Evolutionary conservation across 2,797 vertebrate species (phyloP).

Genomic region (Apogon talboti): DNA sequence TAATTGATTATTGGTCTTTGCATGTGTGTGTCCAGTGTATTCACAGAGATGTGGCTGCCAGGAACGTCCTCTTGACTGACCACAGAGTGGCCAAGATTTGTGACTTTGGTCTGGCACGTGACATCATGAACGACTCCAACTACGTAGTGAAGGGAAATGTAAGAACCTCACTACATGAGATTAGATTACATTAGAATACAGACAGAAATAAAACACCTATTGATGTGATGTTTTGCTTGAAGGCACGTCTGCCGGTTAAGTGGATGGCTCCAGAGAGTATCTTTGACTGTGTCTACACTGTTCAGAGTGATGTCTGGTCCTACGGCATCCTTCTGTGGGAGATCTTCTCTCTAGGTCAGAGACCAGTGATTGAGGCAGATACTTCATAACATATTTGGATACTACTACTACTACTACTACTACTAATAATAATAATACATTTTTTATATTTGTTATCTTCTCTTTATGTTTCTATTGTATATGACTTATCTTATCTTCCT

Average conservation of each 20-base stretch:
- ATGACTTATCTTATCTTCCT: not conserved
- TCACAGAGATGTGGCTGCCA: constrained; percentile 95
- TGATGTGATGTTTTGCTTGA: constrained; percentile 32
- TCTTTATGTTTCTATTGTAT: too few relatives aligned
- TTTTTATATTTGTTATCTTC: too few relatives aligned
- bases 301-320: constrained; percentile 98
- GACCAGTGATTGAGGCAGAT: not conserved
- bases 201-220: not conserved
- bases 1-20: constrained; percentile 5
- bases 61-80: constrained; percentile 92
- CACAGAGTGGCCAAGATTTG: constrained; percentile 93
- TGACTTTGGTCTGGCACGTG: constrained; percentile 96
- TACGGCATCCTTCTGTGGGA: constrained; percentile 99
- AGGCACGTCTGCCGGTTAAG: constrained; percentile 98
- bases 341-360: constrained; percentile 97
- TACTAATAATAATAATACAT: too few relatives aligned
- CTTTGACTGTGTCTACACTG: constrained; percentile 96
- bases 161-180: constrained; percentile 45
- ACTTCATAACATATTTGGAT: not conserved
- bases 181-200: not conserved
- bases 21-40: constrained; percentile 87
- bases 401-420: too few relatives aligned
- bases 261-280: constrained; percentile 99
- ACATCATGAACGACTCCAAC: constrained; percentile 98
- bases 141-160: constrained; percentile 99